Conservation (phyloP, 2,797 vertebrate genomes). For the Lepus oiostolus region DNA sequence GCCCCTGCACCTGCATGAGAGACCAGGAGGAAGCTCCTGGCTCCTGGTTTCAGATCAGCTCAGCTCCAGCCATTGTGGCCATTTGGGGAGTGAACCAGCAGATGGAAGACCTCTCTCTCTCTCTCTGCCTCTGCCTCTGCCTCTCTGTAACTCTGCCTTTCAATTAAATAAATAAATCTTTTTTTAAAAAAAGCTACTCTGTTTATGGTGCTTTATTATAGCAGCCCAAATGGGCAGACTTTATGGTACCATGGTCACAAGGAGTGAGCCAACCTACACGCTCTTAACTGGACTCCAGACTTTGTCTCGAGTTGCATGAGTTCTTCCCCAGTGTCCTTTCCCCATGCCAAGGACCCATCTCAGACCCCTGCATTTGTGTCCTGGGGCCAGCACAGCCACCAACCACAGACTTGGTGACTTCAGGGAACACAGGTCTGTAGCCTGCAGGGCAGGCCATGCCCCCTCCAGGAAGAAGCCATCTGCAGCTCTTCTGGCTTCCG, state of each 20-base stretch:
- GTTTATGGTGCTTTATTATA: neutral
- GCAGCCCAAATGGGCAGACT: neutral
- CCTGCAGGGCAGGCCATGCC: neutral
- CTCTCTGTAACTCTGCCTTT: no score
- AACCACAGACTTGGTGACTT: neutral
- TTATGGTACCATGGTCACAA: neutral
- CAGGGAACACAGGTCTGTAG: neutral
- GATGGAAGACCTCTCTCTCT: no score
- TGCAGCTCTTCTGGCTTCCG: neutral
- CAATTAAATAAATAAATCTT: no score
- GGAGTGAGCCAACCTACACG: fast-evolving
- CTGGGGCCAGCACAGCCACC: neutral
- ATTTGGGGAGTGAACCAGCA: no score
- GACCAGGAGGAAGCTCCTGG: no score
- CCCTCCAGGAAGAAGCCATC: no score
- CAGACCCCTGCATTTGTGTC: neutral
- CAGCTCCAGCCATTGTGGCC: no score
- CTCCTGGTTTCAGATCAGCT: no score
- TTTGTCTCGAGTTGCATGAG: neutral
- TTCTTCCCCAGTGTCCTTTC: neutral
- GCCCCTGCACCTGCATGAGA: no score
- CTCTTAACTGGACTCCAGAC: neutral
- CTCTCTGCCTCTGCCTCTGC: no score
- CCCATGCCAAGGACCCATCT: neutral
- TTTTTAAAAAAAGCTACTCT: no score